Conservation (phyloP, 2,113 vertebrate species). For the Baryphthengus martii region DNA sequence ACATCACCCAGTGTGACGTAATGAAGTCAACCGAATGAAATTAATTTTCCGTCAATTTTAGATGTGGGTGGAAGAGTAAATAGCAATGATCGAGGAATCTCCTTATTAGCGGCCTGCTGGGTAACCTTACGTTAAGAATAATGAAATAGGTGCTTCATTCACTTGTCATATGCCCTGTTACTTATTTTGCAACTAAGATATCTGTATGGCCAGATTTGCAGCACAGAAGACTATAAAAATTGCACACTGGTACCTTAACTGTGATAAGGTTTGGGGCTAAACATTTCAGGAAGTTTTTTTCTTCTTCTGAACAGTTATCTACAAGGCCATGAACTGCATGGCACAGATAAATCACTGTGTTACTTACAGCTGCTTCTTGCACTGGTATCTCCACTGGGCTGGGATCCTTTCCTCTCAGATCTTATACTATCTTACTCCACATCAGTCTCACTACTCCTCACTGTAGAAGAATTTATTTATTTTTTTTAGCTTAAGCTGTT, state of each 20-base stretch:
- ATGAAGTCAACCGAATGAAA: no score
- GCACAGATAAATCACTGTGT: not conserved
- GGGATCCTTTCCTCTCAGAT: not conserved
- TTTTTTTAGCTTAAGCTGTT: not conserved
- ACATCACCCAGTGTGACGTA: not conserved
- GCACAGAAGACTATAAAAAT: accelerated
- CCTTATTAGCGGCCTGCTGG: not conserved
- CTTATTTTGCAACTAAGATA: not conserved
- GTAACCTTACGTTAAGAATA: not conserved
- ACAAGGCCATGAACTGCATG: not conserved
- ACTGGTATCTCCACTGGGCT: not conserved
- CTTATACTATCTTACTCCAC: not conserved
- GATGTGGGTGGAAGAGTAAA: not conserved
- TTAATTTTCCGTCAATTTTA: no score
- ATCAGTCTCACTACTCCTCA: not conserved
- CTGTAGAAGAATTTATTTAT: not conserved
- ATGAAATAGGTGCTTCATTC: not conserved
- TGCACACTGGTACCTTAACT: not conserved
- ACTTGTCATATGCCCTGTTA: not conserved
- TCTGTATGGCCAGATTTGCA: not conserved
- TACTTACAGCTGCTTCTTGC: not conserved
- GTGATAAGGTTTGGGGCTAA: not conserved
- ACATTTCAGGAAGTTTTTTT: not conserved
- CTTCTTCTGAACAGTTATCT: not conserved
- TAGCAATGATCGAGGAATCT: not conserved